phyloP scores from a whole-genome alignment of 2,113 vertebrate genomes.

The Pygoscelis antarcticus region DNA sequence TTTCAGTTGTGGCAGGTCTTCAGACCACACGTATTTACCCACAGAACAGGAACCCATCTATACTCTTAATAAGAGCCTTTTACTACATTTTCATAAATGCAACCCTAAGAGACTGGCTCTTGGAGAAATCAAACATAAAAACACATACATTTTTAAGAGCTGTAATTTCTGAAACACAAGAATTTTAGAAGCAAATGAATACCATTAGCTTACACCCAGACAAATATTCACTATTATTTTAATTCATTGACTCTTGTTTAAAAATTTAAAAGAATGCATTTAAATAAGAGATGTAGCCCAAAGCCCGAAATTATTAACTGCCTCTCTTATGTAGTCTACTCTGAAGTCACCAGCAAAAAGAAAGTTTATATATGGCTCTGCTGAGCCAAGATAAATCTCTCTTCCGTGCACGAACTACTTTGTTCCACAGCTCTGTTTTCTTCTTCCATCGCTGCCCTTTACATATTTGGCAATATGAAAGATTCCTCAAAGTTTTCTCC shows the following conservation, averaged over 20 bases:
- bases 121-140: neutral
- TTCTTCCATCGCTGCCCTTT: conserved; percentile 46
- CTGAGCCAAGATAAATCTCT: conserved; percentile 65
- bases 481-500: conserved; percentile 68
- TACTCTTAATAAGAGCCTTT: neutral
- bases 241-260: neutral
- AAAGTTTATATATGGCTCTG: conserved; percentile 24
- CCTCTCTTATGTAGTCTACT: neutral
- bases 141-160: neutral
- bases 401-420: conserved; percentile 45
- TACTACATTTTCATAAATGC: neutral
- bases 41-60: neutral
- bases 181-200: neutral
- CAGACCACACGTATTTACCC: neutral
- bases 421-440: conserved; percentile 49
- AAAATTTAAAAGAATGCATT: conserved; percentile 37
- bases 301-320: conserved; percentile 43
- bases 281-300: neutral
- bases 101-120: neutral
- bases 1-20: neutral
- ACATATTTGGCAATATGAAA: conserved; percentile 65
- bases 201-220: neutral
- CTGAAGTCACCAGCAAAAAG: conserved; percentile 48
- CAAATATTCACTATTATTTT: conserved; percentile 8
- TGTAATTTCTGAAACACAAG: neutral